Conservation (phyloP, 2,888 invertebrate genomes). For the Stenichneumon culpator region DNA sequence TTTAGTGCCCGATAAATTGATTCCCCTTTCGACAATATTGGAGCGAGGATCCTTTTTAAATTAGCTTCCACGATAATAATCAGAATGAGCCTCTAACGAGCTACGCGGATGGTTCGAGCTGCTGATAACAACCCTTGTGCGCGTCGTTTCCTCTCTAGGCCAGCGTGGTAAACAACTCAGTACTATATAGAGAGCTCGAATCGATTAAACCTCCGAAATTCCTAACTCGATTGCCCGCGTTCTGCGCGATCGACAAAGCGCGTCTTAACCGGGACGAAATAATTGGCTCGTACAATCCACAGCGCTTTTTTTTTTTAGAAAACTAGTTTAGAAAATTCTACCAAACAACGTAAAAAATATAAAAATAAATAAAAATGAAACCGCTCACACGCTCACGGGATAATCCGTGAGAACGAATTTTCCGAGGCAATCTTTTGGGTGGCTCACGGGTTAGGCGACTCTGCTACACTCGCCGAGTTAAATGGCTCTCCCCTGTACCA, state of each 20-base stretch:
- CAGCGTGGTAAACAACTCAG: conserved; percentile 52
- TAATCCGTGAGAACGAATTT: conserved; percentile 56
- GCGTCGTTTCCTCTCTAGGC: conserved; percentile 15
- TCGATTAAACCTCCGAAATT: conserved; percentile 42
- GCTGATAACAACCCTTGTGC: conserved; percentile 27
- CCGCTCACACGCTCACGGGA: conserved; percentile 4
- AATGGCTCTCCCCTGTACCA: conserved; percentile 41
- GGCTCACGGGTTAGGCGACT: conserved; percentile 27
- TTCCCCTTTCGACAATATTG: not conserved
- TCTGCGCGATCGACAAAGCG: conserved; percentile 18
- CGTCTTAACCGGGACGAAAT: conserved; percentile 22
- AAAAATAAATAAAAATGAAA: conserved; percentile 14
- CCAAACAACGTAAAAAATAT: conserved; percentile 9
- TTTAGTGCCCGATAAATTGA: not conserved
- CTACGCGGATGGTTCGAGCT: not conserved
- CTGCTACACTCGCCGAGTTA: conserved; percentile 54
- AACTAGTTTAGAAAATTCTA: conserved; percentile 1
- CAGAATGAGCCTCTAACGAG: conserved; percentile 47
- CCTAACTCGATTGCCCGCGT: conserved; percentile 27
- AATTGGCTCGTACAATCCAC: conserved; percentile 17
- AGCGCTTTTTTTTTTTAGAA: no score
- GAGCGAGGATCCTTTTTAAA: not conserved
- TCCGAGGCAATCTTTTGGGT: conserved; percentile 48
- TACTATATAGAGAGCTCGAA: not conserved
- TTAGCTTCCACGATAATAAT: conserved; percentile 22